A percentile compares a stretch with the other conserved stretches of the same genome.
These are phyloP conservation scores for Rhopalosiphum padi DNA, from an alignment of 1,140 invertebrate genomes.

Conservation along the genomic window DNA sequence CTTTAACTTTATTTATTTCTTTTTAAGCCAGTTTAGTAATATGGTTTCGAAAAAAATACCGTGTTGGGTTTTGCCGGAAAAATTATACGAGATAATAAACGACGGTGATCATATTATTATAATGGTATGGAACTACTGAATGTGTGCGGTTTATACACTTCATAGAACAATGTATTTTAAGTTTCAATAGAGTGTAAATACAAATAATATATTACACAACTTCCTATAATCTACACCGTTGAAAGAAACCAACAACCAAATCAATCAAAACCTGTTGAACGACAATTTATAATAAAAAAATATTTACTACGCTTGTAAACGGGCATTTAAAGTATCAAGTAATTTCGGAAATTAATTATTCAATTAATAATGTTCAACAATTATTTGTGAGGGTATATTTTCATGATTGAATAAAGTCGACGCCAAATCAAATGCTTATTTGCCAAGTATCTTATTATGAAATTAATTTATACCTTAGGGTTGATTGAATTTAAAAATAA, in stretches of 20 bases:
- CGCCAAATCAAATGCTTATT: not conserved
- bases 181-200: not conserved
- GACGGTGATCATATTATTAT: not conserved
- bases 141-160: not conserved
- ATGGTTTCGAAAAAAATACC: not conserved
- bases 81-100: not conserved
- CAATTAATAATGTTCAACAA: not conserved
- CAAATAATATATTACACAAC: not conserved
- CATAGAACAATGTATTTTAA: not conserved
- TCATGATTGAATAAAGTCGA: too few relatives aligned
- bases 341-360: not conserved
- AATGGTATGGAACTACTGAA: not conserved
- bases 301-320: not conserved
- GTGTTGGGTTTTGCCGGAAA: not conserved
- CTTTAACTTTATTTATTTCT: not conserved
- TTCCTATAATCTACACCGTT: not conserved
- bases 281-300: not conserved
- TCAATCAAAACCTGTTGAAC: not conserved
- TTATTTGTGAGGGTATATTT: too few relatives aligned
- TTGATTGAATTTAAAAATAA: not conserved
- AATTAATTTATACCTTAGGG: not conserved
- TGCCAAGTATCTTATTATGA: not conserved
- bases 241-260: not conserved
- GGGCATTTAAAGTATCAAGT: too few relatives aligned
- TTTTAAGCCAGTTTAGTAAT: not conserved